These are phyloP conservation scores for Anthoscopus minutus DNA, from an alignment of 2,113 vertebrate species.

Conservation along the genomic window DNA sequence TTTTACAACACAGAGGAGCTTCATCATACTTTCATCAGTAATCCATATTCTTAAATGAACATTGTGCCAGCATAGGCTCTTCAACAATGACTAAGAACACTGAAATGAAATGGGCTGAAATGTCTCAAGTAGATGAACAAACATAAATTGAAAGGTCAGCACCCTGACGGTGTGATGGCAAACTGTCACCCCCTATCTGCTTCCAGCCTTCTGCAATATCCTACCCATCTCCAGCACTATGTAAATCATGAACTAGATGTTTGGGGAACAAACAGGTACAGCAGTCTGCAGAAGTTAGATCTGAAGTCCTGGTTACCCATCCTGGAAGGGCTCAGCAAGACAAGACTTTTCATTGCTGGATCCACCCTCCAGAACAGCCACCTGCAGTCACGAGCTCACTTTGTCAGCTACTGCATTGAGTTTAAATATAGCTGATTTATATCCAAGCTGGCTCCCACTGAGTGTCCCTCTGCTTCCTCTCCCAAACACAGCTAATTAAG, in stretches of 20 bases:
- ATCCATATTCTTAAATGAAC: not conserved
- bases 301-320: not conserved
- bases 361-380: not conserved
- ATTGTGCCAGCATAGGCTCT: not conserved
- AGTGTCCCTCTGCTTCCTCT: not conserved
- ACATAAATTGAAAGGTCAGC: not conserved
- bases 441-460: not conserved
- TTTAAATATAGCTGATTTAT: not conserved
- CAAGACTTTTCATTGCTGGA: not conserved
- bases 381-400: not conserved
- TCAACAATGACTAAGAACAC: not conserved
- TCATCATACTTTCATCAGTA: not conserved
- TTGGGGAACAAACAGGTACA: not conserved
- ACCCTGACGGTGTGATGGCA: not conserved
- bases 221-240: not conserved
- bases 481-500: not conserved
- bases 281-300: not conserved
- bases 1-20: not conserved
- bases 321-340: not conserved
- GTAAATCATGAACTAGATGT: not conserved
- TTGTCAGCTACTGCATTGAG: not conserved
- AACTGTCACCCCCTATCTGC: not conserved
- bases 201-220: not conserved
- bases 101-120: not conserved
- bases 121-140: not conserved